A percentile compares a stretch with the other conserved stretches of the same genome.
Evolutionary conservation across 2,113 vertebrate species (phyloP).

Genomic region (Oncorhynchus clarkii): DNA sequence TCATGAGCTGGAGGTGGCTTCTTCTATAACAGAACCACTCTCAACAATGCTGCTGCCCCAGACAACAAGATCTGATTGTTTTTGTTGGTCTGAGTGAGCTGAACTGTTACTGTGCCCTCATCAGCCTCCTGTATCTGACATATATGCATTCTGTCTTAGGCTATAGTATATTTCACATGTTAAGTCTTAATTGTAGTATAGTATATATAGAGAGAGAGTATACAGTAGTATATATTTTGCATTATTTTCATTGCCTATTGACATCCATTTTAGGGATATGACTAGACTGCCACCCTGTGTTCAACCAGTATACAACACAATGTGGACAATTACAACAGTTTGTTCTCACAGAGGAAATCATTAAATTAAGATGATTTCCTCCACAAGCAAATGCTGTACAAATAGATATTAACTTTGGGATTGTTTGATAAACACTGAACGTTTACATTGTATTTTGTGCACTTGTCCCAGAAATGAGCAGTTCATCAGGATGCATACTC

Average conservation of each 20-base stretch:
- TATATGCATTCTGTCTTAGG: background rate
- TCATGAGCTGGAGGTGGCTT: conserved; percentile 8
- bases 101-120: background rate
- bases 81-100: background rate
- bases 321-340: background rate
- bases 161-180: too few species aligned
- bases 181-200: too few species aligned
- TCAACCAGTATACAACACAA: conserved; percentile 7
- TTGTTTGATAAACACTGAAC: background rate
- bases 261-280: conserved; percentile 38
- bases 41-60: background rate
- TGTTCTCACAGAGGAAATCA: too few species aligned
- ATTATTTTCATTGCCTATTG: too few species aligned
- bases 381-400: background rate
- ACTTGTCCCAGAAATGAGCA: conserved; percentile 40
- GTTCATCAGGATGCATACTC: conserved; percentile 37
- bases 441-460: background rate
- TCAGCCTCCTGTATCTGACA: background rate
- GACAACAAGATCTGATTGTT: background rate
- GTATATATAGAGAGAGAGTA: too few species aligned
- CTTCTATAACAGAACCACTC: background rate
- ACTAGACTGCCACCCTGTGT: conserved; percentile 59
- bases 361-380: too few species aligned
- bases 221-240: background rate
- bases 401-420: background rate